Evolutionary conservation across 2,113 vertebrate species (phyloP), one percentile per base, ranked within the genome.

Genomic region (Helogale parvula): DNA sequence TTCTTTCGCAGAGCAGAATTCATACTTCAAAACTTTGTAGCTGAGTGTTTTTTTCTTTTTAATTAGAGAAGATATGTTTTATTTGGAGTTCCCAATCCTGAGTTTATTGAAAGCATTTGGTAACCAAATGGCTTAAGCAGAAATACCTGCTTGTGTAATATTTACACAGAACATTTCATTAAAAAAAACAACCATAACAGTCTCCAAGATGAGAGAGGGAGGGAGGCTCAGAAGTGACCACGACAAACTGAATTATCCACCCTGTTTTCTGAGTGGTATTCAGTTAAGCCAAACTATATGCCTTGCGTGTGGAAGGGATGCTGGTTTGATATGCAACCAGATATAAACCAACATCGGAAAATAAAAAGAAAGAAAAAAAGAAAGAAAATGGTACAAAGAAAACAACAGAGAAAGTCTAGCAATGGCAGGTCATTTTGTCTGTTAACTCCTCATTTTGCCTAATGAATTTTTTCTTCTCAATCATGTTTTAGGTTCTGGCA

Each of bases 281-380:
- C 80, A 86, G 69, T 72, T 17, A 74, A 95, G 88, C 77, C 96
- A 97, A 96, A 87, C 54, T 50, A 79, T 74, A 84, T 45, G 82
- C 92, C 69, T 93, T 95, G 63, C 76, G 6, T 27, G 16, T n/a
- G 47, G 33, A 68, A 45, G 31, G 88, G 96, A 95, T 65, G 79
- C 47, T 95, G 94, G 92, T 80, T 86, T 85, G 52, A 96, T 93
- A 95, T 33, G 27, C 86, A 82, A 52, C 57, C 19, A 35, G 79
- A 66, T 77, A 96, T 84, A 88, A 97, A 96, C 93, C 95, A 97
- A 94, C 90, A 96, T 97, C 77, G 45, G 52, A 14, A 15, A 27
- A 29, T 15, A 45, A 50, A 79, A 69, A 95, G 81, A 94, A 69
- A 69, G 25, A 15, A 27, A 29, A 12, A 45, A 50, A 7, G 50